Percentiles rank a stretch among this genome's conserved stretches.
Conservation (phyloP, 2,113 vertebrate genomes). For the Seriola aureovittata region DNA sequence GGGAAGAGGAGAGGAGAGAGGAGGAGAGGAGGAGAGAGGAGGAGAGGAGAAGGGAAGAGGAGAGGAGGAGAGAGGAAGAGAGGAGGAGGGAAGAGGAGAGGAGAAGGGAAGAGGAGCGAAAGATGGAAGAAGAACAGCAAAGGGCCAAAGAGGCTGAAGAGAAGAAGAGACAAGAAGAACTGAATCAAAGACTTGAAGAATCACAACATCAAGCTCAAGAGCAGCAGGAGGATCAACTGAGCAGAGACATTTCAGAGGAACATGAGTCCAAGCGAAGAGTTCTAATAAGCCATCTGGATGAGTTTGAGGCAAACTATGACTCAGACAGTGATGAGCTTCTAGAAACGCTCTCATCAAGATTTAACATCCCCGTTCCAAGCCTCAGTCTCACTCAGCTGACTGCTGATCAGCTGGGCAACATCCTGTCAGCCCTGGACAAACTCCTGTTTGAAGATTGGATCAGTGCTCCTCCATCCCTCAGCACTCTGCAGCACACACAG, state of each 20-base stretch:
- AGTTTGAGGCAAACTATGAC: not conserved
- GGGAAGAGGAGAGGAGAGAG: too few species aligned
- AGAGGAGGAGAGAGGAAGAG: too few species aligned
- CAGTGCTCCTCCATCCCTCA: too few species aligned
- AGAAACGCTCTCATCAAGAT: constrained; percentile 35
- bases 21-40: too few species aligned
- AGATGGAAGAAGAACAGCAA: not conserved
- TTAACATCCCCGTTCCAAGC: not conserved
- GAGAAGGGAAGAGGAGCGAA: not conserved
- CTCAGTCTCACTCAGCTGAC: constrained; percentile 20
- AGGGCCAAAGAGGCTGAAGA: not conserved
- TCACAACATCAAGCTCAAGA: not conserved
- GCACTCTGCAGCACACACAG: too few species aligned
- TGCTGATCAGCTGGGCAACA: constrained; percentile 21
- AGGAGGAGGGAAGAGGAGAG: too few species aligned
- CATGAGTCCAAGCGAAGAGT: not conserved
- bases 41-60: too few species aligned
- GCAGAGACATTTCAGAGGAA: not conserved
- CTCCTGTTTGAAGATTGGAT: too few species aligned
- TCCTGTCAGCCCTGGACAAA: constrained; percentile 38
- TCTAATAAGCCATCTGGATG: not conserved
- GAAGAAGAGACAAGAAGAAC: not conserved
- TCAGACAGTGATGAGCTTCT: constrained; percentile 20
- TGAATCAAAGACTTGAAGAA: constrained; percentile 4
- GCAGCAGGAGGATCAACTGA: not conserved